phyloP scores from a whole-genome alignment of 2,888 invertebrate genomes.

The Drosophila mettleri region DNA sequence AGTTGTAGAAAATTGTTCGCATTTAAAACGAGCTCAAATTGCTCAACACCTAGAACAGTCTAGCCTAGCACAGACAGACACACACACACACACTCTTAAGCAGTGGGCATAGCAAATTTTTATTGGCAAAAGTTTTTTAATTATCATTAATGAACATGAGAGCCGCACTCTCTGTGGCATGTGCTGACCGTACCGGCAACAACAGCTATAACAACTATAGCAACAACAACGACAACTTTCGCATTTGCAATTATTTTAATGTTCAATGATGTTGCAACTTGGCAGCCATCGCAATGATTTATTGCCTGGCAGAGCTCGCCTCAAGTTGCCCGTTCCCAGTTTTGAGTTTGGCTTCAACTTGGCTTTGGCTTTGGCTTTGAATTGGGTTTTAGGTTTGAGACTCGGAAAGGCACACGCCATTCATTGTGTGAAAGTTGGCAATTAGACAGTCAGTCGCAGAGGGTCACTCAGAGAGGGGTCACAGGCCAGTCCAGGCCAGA shows the following conservation, averaged over 20 bases:
- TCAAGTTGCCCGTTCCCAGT: conserved; percentile 27
- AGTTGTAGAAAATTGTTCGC: neutral
- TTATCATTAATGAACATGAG: conserved; percentile 75
- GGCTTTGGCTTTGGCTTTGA: conserved; percentile 13
- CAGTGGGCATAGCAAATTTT: conserved; percentile 50
- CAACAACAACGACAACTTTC: conserved; percentile 48
- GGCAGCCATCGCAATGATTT: conserved; percentile 70
- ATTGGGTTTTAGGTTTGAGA: conserved; percentile 8
- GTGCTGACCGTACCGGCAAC: conserved; percentile 50
- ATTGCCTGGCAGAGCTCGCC: conserved; percentile 41
- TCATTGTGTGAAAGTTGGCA: conserved; percentile 61
- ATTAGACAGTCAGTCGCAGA: conserved; percentile 51
- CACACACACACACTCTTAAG: conserved; percentile 6
- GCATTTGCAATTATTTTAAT: conserved; percentile 75
- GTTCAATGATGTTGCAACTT: conserved; percentile 75
- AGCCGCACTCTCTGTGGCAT: conserved; percentile 36
- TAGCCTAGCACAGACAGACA: conserved; percentile 9
- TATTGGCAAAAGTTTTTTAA: conserved; percentile 71
- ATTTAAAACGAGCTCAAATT: conserved; percentile 12
- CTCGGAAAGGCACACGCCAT: conserved; percentile 28
- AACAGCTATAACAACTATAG: conserved; percentile 5
- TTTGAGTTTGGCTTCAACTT: conserved; percentile 34
- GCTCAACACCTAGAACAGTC: conserved; percentile 20
- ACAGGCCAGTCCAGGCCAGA: neutral
- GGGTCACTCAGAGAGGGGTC: conserved; percentile 3